Base-by-base conservation (phyloP, 2,888 invertebrate genomes). In the Drosophila buzzatii region DNA sequence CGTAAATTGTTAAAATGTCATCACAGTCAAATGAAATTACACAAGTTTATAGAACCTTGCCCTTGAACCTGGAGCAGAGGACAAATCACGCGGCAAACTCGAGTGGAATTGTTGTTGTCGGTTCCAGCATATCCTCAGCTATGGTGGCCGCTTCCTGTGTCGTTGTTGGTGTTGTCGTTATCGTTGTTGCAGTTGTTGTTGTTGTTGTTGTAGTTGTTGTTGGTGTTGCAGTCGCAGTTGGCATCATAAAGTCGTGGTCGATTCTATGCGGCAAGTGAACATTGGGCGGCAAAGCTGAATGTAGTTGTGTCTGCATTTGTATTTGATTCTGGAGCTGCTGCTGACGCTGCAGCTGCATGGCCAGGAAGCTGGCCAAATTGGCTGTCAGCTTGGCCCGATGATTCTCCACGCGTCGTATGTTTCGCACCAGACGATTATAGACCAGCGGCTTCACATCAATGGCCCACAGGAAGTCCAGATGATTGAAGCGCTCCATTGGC, bases 381-480 rank as follows among this genome's bases (percentile, higher is more conserved):
- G 89, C 81, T 12, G 85, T 91, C 16, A 87, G 72, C 73, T 92
- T 91, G 52, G 84, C 77, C 70, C 90, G 84, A 53, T 92, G 92
- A 69, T 91, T 92, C 85, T 92, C 92, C 27, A 92, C 92, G 56
- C 92, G 90, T 52, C 92, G 77, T 37, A 93, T 91, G 56, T 92
- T 92, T 3, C 91, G 79, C 61, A 93, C 90, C 37, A 92, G 75
- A 5, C 92, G 91, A 76, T 94, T 91, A 77, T 95, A 94, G 16
- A 95, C 88, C 53, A 94, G 81, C 2, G 89, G 91, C 75, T 93
- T 92, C 0, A 93, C 94, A 79, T 95, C 94, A 45, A 93, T 94
- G 10, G 94, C 95, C 94, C 94, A 95, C 37, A 95, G 77, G 78
- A 94, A 95, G 80, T 95, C 95, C 60, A 95, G 85, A 79, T 95